Percentiles rank a stretch among this genome's conserved stretches.
These are phyloP conservation scores for Sprattus sprattus DNA, from an alignment of 2,113 vertebrate genomes.

Conservation along the genomic window DNA sequence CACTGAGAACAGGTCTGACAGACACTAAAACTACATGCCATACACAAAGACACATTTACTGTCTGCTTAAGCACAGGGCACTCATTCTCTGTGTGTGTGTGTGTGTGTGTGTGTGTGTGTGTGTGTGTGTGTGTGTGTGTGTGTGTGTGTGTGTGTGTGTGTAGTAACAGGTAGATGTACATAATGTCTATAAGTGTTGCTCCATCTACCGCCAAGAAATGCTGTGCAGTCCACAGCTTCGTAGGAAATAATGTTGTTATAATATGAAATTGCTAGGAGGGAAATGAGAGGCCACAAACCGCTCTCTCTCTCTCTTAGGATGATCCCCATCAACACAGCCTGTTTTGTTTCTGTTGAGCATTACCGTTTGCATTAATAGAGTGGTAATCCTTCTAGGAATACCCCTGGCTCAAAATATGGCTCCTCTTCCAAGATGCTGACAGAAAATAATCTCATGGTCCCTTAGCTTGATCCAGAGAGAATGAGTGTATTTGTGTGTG, in stretches of 20 bases:
- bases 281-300: neutral
- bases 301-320: slow-evolving; percentile 20
- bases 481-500: slow-evolving; percentile 37
- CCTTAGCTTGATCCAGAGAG: slow-evolving; percentile 31
- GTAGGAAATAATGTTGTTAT: neutral
- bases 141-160: no score
- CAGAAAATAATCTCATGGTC: slow-evolving; percentile 55
- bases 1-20: neutral
- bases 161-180: neutral
- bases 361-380: slow-evolving; percentile 51
- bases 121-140: no score
- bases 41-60: neutral
- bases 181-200: neutral
- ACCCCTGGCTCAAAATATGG: slow-evolving; percentile 38
- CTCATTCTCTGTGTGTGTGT: no score
- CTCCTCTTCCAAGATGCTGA: slow-evolving; percentile 45
- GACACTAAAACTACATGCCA: neutral
- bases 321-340: slow-evolving; percentile 21
- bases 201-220: neutral
- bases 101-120: no score
- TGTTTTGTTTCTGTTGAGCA: slow-evolving; percentile 49
- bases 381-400: slow-evolving; percentile 43
- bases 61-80: neutral
- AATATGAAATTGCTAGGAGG: neutral
- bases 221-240: neutral